phyloP scores from a whole-genome alignment of 2,113 vertebrate species.

The Gulo gulo region DNA sequence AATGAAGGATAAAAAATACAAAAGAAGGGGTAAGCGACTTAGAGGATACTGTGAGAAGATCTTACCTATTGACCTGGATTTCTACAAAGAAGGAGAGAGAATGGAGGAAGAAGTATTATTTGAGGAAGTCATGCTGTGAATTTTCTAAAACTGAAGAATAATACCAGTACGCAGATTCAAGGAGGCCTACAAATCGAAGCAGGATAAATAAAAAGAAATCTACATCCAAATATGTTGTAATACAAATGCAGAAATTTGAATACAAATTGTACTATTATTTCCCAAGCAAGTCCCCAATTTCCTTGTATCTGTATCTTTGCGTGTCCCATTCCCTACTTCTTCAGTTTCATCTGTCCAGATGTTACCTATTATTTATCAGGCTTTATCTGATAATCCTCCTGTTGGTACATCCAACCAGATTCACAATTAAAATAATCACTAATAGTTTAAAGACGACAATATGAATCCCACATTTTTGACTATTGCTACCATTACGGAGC shows the following conservation, averaged over 20 bases:
- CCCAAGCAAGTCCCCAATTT: neutral
- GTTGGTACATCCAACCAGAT: neutral
- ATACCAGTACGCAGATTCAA: neutral
- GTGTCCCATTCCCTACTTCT: neutral
- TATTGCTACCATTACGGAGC: neutral
- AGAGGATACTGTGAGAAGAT: neutral
- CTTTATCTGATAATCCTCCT: neutral
- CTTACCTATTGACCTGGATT: neutral
- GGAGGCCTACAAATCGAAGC: neutral
- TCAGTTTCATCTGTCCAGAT: neutral
- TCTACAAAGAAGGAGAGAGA: neutral
- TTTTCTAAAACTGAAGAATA: slow-evolving; percentile 8
- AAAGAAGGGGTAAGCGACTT: neutral
- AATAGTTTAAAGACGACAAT: neutral
- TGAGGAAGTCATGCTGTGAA: neutral
- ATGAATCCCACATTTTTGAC: neutral
- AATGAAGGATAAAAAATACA: neutral
- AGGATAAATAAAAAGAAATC: neutral
- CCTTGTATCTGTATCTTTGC: neutral
- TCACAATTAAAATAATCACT: neutral
- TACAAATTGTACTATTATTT: neutral
- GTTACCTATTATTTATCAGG: neutral
- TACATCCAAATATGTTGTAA: too few species aligned
- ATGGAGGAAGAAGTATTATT: neutral
- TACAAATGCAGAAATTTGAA: neutral